Percentiles rank a stretch among this genome's conserved stretches.
phyloP scores from a whole-genome alignment of 2,888 invertebrate genomes.

The Ectobius pallidus region DNA sequence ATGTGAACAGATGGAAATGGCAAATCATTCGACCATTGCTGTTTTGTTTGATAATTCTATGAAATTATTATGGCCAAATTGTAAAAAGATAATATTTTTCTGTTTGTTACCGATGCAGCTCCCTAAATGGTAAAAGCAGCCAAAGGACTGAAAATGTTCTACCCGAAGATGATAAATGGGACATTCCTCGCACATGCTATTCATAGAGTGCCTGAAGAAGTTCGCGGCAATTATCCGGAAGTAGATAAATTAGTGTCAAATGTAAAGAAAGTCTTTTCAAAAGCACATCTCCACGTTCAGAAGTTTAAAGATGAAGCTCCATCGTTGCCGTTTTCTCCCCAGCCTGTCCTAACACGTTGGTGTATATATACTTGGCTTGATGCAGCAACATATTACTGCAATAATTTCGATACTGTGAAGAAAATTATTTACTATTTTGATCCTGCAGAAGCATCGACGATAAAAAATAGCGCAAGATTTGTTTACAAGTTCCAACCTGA shows the following conservation, averaged over 20 bases:
- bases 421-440: neutral
- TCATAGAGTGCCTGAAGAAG: neutral
- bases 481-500: too few species aligned
- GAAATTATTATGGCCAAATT: neutral
- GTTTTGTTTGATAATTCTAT: too few species aligned
- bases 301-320: too few species aligned
- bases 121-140: neutral
- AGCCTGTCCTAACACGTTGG: too few species aligned
- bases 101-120: neutral
- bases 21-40: too few species aligned
- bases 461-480: neutral
- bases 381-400: too few species aligned
- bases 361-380: too few species aligned
- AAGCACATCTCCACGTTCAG: too few species aligned
- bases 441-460: too few species aligned
- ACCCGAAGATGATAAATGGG: neutral
- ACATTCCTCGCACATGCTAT: neutral
- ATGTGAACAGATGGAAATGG: neutral
- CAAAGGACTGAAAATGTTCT: neutral
- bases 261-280: too few species aligned
- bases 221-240: neutral
- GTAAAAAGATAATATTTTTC: neutral
- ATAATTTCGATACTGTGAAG: too few species aligned
- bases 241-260: slow-evolving; percentile 46
- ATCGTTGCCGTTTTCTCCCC: too few species aligned